These are phyloP conservation scores for Bucorvus abyssinicus DNA, from an alignment of 2,797 vertebrate genomes.

Conservation along the genomic window DNA sequence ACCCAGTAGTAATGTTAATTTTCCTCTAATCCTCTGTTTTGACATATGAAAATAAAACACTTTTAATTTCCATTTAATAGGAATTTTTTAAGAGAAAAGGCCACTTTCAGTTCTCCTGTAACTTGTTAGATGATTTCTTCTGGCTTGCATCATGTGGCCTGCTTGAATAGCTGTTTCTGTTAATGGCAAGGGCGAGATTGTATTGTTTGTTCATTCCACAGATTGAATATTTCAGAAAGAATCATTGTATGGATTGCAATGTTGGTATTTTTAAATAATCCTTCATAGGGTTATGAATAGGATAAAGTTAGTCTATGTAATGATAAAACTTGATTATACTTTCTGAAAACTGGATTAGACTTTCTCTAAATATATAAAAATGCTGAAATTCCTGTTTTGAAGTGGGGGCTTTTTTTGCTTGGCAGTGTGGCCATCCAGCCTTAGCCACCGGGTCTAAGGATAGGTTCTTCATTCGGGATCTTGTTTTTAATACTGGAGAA, in stretches of 20 bases:
- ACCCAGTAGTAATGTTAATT: background rate
- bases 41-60: conserved; percentile 40
- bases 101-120: conserved; percentile 9
- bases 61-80: conserved; percentile 47
- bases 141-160: conserved; percentile 16
- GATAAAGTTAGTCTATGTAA: conserved; percentile 39
- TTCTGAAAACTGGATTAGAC: conserved; percentile 34
- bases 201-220: conserved; percentile 37
- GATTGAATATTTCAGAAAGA: conserved; percentile 19
- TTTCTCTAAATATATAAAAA: conserved; percentile 51
- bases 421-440: background rate
- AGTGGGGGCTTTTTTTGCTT: background rate
- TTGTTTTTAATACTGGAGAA: background rate
- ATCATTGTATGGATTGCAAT: conserved; percentile 29
- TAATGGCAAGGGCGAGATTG: background rate
- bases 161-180: background rate
- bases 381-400: conserved; percentile 41
- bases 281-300: conserved; percentile 26
- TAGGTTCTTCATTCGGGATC: background rate
- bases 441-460: background rate
- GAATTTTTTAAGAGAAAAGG: background rate
- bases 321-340: conserved; percentile 48
- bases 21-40: conserved; percentile 47
- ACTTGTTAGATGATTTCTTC: conserved; percentile 35
- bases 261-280: conserved; percentile 50